These are phyloP conservation scores for Galago senegalensis DNA, from an alignment of 2,797 vertebrate genomes.

Conservation along the genomic window DNA sequence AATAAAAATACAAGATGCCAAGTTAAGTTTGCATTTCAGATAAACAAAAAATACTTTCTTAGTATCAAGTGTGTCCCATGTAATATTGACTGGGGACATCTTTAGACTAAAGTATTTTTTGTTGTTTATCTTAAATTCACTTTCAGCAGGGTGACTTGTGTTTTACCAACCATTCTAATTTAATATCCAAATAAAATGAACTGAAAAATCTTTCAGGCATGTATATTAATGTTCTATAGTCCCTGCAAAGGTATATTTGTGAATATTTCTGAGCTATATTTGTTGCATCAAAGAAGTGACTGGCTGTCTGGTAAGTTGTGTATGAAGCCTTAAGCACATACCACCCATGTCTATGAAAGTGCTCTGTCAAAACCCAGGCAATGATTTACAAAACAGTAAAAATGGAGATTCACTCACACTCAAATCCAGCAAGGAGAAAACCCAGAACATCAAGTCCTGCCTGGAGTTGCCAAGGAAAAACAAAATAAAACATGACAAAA, in stretches of 20 bases:
- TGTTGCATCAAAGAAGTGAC: not conserved
- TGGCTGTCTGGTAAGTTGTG: not conserved
- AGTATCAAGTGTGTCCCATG: not conserved
- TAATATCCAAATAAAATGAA: constrained; percentile 44
- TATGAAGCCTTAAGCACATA: not conserved
- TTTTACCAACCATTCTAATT: constrained; percentile 22
- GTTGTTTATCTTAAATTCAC: constrained; percentile 35
- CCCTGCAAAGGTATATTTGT: not conserved
- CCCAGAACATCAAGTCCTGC: constrained; percentile 62
- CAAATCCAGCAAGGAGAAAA: not conserved
- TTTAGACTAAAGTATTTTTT: not conserved
- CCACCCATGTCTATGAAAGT: not conserved
- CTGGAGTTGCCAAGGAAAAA: constrained; percentile 48
- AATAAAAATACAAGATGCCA: not conserved
- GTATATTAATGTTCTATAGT: not conserved
- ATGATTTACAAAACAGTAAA: constrained; percentile 59
- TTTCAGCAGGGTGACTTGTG: not conserved
- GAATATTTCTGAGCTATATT: not conserved
- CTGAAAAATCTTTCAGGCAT: not conserved
- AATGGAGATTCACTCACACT: constrained; percentile 63
- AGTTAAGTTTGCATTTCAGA: not conserved
- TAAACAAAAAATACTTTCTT: not conserved
- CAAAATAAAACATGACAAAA: constrained; percentile 47
- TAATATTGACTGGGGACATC: not conserved
- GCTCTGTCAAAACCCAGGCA: constrained; percentile 43